Percentiles rank a stretch among this genome's conserved stretches.
Conservation (phyloP, 2,888 invertebrate genomes). For the Norana najaformis region DNA sequence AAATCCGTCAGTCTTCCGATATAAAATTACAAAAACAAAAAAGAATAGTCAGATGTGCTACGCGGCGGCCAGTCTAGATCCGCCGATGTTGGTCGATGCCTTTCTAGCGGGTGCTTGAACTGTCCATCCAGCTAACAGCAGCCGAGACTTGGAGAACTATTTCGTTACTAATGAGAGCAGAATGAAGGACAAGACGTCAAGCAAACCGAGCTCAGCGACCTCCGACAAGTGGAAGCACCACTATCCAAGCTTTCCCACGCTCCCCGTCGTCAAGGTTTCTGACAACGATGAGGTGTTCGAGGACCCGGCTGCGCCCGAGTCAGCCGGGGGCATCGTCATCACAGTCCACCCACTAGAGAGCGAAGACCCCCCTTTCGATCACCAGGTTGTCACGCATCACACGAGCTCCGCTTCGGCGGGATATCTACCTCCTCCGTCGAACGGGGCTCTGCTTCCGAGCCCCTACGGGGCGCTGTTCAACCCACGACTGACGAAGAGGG, state of each 20-base stretch:
- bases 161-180: neutral
- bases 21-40: no score
- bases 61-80: neutral
- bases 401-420: neutral
- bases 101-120: neutral
- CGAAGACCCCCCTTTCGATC: neutral
- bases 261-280: constrained; percentile 18
- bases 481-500: constrained; percentile 66
- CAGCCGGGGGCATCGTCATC: constrained; percentile 3
- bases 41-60: no score
- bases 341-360: neutral
- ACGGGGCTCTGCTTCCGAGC: neutral
- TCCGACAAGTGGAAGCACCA: neutral
- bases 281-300: constrained; percentile 21
- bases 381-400: neutral
- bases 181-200: neutral
- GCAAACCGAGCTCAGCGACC: neutral
- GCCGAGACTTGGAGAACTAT: neutral
- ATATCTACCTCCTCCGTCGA: neutral
- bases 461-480: constrained; percentile 9
- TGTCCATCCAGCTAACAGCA: no score
- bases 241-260: neutral
- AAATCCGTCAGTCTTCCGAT: neutral
- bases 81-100: neutral
- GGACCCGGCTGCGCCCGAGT: neutral